Evolutionary conservation across 2,113 vertebrate genomes (phyloP), one percentile per base, ranked within the genome.

Genomic region (Dolichotis patagonum): DNA sequence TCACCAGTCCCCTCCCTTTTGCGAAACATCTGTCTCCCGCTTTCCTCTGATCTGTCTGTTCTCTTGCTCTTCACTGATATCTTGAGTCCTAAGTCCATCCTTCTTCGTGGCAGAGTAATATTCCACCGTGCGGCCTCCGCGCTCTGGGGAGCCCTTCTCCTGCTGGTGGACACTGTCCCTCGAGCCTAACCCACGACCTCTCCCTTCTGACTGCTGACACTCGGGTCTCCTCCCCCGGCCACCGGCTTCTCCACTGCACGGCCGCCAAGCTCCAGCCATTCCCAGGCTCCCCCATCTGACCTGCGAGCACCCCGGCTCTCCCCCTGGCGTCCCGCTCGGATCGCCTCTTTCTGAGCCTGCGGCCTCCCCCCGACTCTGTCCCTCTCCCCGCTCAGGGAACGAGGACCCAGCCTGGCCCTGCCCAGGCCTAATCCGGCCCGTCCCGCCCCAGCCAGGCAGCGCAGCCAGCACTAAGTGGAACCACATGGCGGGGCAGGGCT

Each of bases 401-500:
- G 65, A 82, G 35, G 52, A 22, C 81, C 16, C 22, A 4, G 32
- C 80, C 46, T 92, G 85, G 82, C 71, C 78, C 84, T 41, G 43
- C 16, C 85, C 82, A 52, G 56, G 24, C 63, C 58, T 22, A 93
- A 84, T 30, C 77, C 73, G 82, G 78, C 93, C n/a, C 30, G 91
- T 43, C 28, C 69, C n/a, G 95, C 93, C 86, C 78, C 87, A 73
- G 97, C 90, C 46, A 75, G 7, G 22, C 77, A 91, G 87, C 52
- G 52, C 3, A 30, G 87, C 88, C 87, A 92, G 62, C 12, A 35
- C 63, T 97, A 96, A 97, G 63, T 96, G 96, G 88, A 96, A 96
- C 96, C 98, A 98, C 90, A 97, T 98, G 98, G 94, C 67, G 71
- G 65, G 75, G 91, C 65, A 85, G 52, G 62, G 83, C 67, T 95